These are phyloP conservation scores for Julus scanicus DNA, from an alignment of 2,888 invertebrate genomes.

Conservation along the genomic window DNA sequence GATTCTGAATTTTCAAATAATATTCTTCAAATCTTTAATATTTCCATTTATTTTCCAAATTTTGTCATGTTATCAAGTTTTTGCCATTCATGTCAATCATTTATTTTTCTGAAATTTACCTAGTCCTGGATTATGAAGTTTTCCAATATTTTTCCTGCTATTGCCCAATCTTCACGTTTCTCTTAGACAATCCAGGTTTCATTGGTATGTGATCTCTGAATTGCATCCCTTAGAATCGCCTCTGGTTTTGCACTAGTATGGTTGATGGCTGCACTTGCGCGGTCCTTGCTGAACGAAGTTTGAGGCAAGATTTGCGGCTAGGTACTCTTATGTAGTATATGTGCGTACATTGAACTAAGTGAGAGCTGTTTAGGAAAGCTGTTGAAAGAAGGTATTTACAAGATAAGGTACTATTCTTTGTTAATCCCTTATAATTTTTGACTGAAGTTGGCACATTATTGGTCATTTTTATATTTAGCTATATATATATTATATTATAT, in stretches of 20 bases:
- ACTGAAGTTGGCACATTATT: slow-evolving; percentile 33
- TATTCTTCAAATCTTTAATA: no score
- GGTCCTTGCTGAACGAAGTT: background rate
- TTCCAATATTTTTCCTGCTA: no score
- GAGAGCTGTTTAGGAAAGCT: background rate
- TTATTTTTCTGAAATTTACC: no score
- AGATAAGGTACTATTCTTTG: slow-evolving; percentile 27
- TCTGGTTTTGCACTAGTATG: background rate
- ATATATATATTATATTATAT: background rate
- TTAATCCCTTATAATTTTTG: slow-evolving; percentile 21
- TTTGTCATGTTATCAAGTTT: no score
- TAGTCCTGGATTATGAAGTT: no score
- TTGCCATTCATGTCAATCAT: no score
- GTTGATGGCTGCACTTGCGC: background rate
- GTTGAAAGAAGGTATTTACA: background rate
- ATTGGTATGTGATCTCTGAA: no score
- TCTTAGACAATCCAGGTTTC: background rate
- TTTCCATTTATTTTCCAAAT: no score
- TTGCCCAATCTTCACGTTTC: background rate
- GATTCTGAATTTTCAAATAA: no score
- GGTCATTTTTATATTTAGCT: slow-evolving; percentile 33
- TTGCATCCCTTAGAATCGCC: background rate
- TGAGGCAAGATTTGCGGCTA: background rate
- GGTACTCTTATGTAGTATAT: slow-evolving; percentile 14
- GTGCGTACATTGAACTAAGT: background rate